Base-by-base conservation (phyloP, 1,140 invertebrate species). In the Saccostrea echinata region DNA sequence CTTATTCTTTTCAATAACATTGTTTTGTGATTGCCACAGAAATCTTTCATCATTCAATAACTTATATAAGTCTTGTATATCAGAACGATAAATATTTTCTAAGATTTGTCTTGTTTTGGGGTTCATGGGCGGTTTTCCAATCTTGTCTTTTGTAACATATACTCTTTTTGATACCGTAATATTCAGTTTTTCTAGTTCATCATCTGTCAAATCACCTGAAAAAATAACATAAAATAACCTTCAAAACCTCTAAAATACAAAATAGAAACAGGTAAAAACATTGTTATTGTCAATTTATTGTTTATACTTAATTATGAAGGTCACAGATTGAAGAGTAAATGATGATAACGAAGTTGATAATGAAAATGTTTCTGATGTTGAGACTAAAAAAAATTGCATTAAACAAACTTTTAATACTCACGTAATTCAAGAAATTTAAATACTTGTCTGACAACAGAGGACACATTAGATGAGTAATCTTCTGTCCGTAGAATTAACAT, bases 401-500 rank as follows among this genome's bases (percentile, higher is more conserved):
- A 33, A 43, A 43, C 1, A 43, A 4, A 43, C 43, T 43, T 43
- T 43, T 83, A 76, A 71, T 21, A 53, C 83, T 84, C 24, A 84
- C 83, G n/a, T 16, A 84, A 11, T 57, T 24, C 24, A 1, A 84
- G 24, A 84, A 84, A 84, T 21, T 61, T 11, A 27, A 84, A 84
- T 3, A 84, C 52, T 30, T 33, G 9, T 57, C 30, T 55, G 52
- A 84, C 33, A 18, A 57, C 24, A 57, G 53, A 61, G 12, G n/a
- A 27, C 13, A 82, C 35, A 55, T 81, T 61, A 24, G 9, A 27
- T 55, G 89, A 97, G 96, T 24, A 97, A 96, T 35, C 97, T 97
- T 96, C 98, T 97, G 33, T 98, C 94, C 95, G 98, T 97, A 84
- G 97, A 97, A 93, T 97, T 12, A 91, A 80, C 52, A 93, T 88